These are phyloP conservation scores for Drosophila parthenogenetica DNA, from an alignment of 2,888 invertebrate genomes.

Conservation along the genomic window DNA sequence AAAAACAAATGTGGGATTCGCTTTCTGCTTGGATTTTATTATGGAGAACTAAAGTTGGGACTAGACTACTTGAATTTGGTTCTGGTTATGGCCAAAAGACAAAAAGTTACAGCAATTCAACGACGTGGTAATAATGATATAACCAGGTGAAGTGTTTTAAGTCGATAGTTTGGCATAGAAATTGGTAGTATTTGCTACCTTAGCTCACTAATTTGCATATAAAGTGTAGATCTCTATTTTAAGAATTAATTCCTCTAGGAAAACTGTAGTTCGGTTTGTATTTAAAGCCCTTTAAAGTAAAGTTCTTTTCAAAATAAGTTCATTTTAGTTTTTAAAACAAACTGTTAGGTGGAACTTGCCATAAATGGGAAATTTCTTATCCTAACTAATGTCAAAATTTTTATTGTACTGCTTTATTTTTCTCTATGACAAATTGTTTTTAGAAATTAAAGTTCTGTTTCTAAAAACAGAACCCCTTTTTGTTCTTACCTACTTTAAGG, in stretches of 20 bases:
- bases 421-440: too few relatives aligned
- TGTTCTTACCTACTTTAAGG: background rate
- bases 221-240: background rate
- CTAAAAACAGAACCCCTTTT: background rate
- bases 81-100: slow-evolving; percentile 2
- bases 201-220: background rate
- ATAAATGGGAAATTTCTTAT: too few relatives aligned
- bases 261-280: too few relatives aligned
- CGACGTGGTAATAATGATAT: background rate
- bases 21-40: slow-evolving; percentile 37
- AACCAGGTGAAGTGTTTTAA: background rate
- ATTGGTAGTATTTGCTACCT: background rate
- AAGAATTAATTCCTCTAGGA: too few relatives aligned
- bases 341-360: too few relatives aligned
- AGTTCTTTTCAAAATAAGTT: too few relatives aligned
- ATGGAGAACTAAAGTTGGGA: slow-evolving; percentile 11
- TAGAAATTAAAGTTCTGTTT: too few relatives aligned
- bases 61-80: slow-evolving; percentile 4
- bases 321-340: too few relatives aligned
- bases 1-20: slow-evolving; percentile 52
- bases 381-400: too few relatives aligned
- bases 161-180: background rate
- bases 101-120: slow-evolving; percentile 11
- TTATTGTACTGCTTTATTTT: too few relatives aligned
- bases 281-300: too few relatives aligned